phyloP scores from a whole-genome alignment of 92 coral and sea anemone genomes.

The Porites divaricata region DNA sequence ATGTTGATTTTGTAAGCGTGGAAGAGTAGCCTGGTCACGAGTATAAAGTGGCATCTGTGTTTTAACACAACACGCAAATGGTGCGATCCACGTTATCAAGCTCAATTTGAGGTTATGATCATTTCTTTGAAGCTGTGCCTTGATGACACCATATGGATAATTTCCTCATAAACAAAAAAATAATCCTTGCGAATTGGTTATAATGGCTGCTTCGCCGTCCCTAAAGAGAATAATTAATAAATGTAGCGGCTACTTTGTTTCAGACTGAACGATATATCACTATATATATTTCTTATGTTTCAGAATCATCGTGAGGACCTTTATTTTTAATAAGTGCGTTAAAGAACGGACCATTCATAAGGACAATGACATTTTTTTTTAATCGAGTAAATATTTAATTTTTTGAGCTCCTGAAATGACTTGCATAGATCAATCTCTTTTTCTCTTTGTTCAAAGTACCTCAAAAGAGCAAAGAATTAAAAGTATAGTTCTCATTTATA shows the following conservation, averaged over 20 bases:
- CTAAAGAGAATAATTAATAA: too few species aligned
- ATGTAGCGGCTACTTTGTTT: not conserved
- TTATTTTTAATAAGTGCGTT: not conserved
- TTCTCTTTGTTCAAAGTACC: not conserved
- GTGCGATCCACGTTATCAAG: not conserved
- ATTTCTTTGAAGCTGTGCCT: too few species aligned
- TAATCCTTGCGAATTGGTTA: not conserved
- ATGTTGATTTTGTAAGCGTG: not conserved
- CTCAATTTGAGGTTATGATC: not conserved
- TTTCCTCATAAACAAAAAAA: not conserved
- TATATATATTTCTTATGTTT: not conserved
- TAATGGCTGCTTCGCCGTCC: not conserved
- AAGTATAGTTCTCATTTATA: not conserved
- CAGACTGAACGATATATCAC: not conserved
- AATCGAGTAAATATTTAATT: not conserved
- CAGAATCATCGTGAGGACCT: not conserved
- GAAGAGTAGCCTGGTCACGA: not conserved
- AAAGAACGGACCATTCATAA: not conserved
- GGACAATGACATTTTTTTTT: not conserved
- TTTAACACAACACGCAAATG: not conserved
- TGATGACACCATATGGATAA: not conserved
- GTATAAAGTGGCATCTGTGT: not conserved
- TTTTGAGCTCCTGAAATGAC: too few species aligned
- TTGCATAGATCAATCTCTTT: not conserved
- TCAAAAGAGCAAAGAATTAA: not conserved